phyloP scores from a whole-genome alignment of 2,888 invertebrate genomes.

The Ophioninae sp. region DNA sequence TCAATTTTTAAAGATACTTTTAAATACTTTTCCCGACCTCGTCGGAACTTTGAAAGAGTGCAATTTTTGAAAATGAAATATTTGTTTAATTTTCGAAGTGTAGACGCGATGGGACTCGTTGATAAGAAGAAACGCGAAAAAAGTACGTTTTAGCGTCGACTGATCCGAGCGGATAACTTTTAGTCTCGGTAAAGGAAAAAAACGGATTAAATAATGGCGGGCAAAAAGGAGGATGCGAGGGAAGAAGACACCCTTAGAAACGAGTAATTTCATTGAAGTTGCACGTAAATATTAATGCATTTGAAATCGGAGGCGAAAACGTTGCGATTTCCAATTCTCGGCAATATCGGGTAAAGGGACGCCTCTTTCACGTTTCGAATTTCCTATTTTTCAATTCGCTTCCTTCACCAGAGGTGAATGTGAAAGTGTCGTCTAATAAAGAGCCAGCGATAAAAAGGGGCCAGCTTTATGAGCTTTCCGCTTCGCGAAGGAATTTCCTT shows the following conservation, averaged over 20 bases:
- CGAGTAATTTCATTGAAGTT: slow-evolving; percentile 54
- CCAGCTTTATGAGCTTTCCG: neutral
- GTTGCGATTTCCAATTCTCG: slow-evolving; percentile 10
- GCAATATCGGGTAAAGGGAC: slow-evolving; percentile 6
- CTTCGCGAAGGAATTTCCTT: neutral
- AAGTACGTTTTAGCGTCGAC: neutral
- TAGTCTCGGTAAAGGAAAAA: neutral
- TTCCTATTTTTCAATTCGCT: slow-evolving; percentile 46
- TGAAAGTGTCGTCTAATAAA: slow-evolving; percentile 9
- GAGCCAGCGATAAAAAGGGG: neutral
- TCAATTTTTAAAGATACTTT: no score
- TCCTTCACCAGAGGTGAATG: neutral
- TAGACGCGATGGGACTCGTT: neutral
- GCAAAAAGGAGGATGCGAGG: slow-evolving; percentile 2
- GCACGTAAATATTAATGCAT: slow-evolving; percentile 66
- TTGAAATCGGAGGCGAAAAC: slow-evolving; percentile 58
- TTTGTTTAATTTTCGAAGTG: no score
- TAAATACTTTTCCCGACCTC: no score
- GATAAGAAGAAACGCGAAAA: slow-evolving; percentile 8
- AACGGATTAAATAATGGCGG: slow-evolving; percentile 1
- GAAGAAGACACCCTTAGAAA: neutral
- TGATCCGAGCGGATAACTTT: neutral
- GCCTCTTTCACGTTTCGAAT: slow-evolving; percentile 29
- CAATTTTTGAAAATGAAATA: no score
- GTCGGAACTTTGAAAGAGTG: no score